These are phyloP conservation scores for Pseudococcus longispinus DNA, from an alignment of 2,888 invertebrate species.

Conservation along the genomic window DNA sequence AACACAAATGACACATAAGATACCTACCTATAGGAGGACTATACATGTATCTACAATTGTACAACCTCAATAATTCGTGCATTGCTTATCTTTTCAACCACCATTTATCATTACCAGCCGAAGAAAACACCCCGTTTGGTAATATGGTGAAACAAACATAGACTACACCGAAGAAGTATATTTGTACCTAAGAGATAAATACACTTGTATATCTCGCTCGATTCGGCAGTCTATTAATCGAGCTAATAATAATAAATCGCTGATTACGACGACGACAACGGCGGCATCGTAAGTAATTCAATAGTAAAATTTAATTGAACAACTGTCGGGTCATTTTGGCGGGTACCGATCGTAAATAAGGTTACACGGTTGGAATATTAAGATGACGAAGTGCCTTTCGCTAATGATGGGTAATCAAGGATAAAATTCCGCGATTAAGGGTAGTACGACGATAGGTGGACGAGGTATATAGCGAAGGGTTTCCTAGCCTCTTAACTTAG, in stretches of 20 bases:
- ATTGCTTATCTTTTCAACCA: too few species aligned
- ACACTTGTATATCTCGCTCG: not conserved
- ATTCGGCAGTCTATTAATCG: constrained; percentile 25
- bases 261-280: constrained; percentile 4
- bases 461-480: constrained; percentile 18
- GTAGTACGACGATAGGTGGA: constrained; percentile 37
- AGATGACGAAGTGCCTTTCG: constrained; percentile 55
- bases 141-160: not conserved
- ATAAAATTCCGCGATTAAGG: constrained; percentile 57
- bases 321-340: constrained; percentile 51
- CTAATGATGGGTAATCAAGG: constrained; percentile 56
- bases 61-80: too few species aligned
- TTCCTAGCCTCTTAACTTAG: constrained; percentile 55
- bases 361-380: constrained; percentile 54
- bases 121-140: not conserved
- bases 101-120: too few species aligned
- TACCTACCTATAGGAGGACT: too few species aligned
- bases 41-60: too few species aligned
- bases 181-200: not conserved
- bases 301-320: constrained; percentile 52
- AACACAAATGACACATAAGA: too few species aligned
- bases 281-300: not conserved
- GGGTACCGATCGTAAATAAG: constrained; percentile 44
- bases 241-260: constrained; percentile 44
- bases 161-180: not conserved